Evolutionary conservation across 2,113 vertebrate genomes (phyloP).

Genomic region (Cyprinodon variegatus): DNA sequence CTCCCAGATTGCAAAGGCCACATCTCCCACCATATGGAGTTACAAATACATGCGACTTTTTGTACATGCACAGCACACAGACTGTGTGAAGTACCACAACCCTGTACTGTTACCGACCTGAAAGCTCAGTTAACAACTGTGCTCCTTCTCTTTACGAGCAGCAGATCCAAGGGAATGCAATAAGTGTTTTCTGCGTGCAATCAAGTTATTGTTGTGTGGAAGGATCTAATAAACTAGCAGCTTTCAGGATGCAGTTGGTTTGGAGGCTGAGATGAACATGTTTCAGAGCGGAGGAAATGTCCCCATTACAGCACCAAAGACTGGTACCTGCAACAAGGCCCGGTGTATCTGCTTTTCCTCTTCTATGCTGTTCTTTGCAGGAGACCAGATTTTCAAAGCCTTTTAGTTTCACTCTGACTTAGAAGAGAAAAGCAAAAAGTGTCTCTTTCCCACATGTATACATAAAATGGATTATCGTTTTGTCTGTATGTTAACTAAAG

Average conservation of each 20-base stretch:
- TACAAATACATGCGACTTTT: slow-evolving; percentile 11
- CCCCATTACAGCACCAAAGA: slow-evolving; percentile 66
- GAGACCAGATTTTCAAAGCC: slow-evolving; percentile 61
- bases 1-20: slow-evolving; percentile 27
- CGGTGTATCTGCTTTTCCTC: slow-evolving; percentile 23
- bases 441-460: slow-evolving; percentile 49
- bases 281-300: slow-evolving; percentile 62
- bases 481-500: slow-evolving; percentile 31
- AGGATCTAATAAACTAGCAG: slow-evolving; percentile 45
- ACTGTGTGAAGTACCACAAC: slow-evolving; percentile 15
- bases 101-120: slow-evolving; percentile 24
- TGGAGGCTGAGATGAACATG: slow-evolving; percentile 58
- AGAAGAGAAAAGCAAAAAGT: slow-evolving; percentile 34
- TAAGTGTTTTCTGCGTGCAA: slow-evolving; percentile 39
- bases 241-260: slow-evolving; percentile 62
- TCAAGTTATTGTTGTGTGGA: slow-evolving; percentile 43
- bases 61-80: slow-evolving; percentile 8
- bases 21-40: slow-evolving; percentile 15
- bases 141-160: slow-evolving; percentile 19
- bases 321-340: slow-evolving; percentile 57
- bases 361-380: slow-evolving; percentile 49
- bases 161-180: slow-evolving; percentile 16
- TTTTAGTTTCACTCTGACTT: slow-evolving; percentile 64
- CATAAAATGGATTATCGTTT: slow-evolving; percentile 43
- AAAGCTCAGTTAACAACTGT: slow-evolving; percentile 40